A percentile compares a stretch with the other conserved stretches of the same genome.
Conservation (phyloP, 2,113 vertebrate species). For the Albula glossodonta region DNA sequence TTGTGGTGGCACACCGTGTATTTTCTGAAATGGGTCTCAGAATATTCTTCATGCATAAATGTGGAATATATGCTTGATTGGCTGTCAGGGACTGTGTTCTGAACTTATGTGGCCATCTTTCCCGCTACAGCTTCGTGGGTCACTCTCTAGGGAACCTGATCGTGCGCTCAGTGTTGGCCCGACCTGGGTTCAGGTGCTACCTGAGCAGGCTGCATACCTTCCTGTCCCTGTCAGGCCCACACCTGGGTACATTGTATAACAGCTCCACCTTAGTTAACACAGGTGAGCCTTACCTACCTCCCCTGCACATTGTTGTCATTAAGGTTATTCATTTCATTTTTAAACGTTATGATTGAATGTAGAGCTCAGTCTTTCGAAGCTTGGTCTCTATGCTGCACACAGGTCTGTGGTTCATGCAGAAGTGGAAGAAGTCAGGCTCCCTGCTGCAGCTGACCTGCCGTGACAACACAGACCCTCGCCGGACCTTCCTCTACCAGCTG, state of each 20-base stretch:
- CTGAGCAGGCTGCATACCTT: slow-evolving; percentile 94
- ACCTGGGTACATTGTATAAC: slow-evolving; percentile 96
- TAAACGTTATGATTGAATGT: too few relatives aligned
- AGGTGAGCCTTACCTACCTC: slow-evolving; percentile 66
- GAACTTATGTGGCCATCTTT: background rate
- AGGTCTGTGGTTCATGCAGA: slow-evolving; percentile 99
- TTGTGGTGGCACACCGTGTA: too few relatives aligned
- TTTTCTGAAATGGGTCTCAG: too few relatives aligned
- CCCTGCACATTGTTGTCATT: background rate
- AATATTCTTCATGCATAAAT: too few relatives aligned
- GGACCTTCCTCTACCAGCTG: slow-evolving; percentile 97
- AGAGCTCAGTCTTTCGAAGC: too few relatives aligned
- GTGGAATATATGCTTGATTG: background rate
- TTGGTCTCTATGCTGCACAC: background rate
- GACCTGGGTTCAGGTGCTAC: slow-evolving; percentile 94
- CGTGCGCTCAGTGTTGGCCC: slow-evolving; percentile 93
- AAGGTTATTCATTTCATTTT: too few relatives aligned
- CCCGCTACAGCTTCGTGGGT: slow-evolving; percentile 88
- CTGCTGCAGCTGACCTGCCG: slow-evolving; percentile 92
- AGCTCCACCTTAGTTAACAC: slow-evolving; percentile 98
- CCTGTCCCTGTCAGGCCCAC: slow-evolving; percentile 94
- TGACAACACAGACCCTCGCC: slow-evolving; percentile 95
- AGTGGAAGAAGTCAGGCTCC: slow-evolving; percentile 98
- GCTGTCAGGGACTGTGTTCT: background rate
- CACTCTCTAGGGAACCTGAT: slow-evolving; percentile 98